Conservation (phyloP, 2,113 vertebrate species). For the Australoheros scitulus region DNA sequence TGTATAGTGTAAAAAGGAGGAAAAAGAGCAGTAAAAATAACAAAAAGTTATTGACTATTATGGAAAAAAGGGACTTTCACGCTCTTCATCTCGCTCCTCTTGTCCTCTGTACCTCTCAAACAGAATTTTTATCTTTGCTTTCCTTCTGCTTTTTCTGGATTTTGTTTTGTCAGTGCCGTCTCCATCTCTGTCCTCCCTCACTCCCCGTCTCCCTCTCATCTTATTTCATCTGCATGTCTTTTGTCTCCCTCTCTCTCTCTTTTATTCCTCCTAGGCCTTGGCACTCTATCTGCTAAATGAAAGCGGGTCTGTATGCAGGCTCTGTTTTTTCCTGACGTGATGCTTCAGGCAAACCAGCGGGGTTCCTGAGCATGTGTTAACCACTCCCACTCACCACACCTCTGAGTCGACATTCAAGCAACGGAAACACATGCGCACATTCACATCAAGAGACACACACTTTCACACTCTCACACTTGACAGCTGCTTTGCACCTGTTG, state of each 20-base stretch:
- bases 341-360: constrained; percentile 45
- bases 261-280: constrained; percentile 36
- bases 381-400: constrained; percentile 54
- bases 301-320: constrained; percentile 31
- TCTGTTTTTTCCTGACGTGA: constrained; percentile 33
- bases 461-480: constrained; percentile 2
- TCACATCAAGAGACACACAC: neutral
- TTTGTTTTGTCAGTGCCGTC: constrained; percentile 12
- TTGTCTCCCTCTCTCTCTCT: neutral
- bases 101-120: neutral
- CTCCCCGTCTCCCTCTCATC: constrained; percentile 21
- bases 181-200: constrained; percentile 26
- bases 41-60: neutral
- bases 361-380: constrained; percentile 60
- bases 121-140: constrained; percentile 15
- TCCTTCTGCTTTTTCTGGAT: constrained; percentile 23
- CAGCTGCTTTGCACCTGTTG: constrained; percentile 53
- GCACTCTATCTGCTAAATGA: constrained; percentile 41
- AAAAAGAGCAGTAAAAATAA: neutral
- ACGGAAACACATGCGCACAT: neutral
- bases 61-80: neutral
- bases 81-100: neutral
- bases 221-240: constrained; percentile 11
- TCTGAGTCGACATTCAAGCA: constrained; percentile 23
- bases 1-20: neutral